Percentiles rank a stretch among this genome's conserved stretches.
These are phyloP conservation scores for Bovichtus variegatus DNA, from an alignment of 2,797 vertebrate species.

Conservation along the genomic window DNA sequence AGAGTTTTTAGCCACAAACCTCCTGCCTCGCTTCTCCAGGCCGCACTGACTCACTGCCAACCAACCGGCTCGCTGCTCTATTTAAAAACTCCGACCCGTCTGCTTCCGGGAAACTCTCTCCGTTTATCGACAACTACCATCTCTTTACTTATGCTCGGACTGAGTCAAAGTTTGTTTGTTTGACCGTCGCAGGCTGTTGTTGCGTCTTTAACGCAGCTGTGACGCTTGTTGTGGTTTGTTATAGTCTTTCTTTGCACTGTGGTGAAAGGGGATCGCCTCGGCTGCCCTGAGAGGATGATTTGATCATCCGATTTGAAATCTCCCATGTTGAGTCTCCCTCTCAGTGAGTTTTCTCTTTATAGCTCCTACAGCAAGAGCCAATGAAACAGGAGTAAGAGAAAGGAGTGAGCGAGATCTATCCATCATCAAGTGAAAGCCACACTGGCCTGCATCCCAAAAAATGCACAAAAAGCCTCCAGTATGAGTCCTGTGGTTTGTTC, in stretches of 20 bases:
- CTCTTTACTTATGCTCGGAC: constrained; percentile 7
- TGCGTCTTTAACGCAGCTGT: constrained; percentile 45
- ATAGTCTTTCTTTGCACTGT: constrained; percentile 70
- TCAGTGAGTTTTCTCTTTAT: constrained; percentile 27
- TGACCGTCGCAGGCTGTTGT: constrained; percentile 41
- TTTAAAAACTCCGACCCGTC: constrained; percentile 61
- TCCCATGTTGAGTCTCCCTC: constrained; percentile 11
- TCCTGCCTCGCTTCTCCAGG: constrained; percentile 47
- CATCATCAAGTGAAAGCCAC: constrained; percentile 52
- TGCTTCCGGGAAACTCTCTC: constrained; percentile 31
- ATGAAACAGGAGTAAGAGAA: constrained; percentile 22
- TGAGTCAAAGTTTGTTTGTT: constrained; percentile 54
- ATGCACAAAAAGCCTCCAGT: constrained; percentile 34
- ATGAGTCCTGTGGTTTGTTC: constrained; percentile 37
- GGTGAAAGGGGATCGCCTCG: constrained; percentile 56
- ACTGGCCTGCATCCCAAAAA: constrained; percentile 24
- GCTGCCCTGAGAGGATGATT: constrained; percentile 51
- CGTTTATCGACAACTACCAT: constrained; percentile 59
- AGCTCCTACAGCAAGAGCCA: constrained; percentile 18
- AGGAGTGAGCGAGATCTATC: constrained; percentile 32
- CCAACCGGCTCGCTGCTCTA: constrained; percentile 51
- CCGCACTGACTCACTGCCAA: constrained; percentile 68
- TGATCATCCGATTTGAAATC: constrained; percentile 49
- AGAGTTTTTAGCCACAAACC: constrained; percentile 69
- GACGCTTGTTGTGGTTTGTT: constrained; percentile 45